These are phyloP conservation scores for Vidua macroura DNA, from an alignment of 2,113 vertebrate species.

Conservation along the genomic window DNA sequence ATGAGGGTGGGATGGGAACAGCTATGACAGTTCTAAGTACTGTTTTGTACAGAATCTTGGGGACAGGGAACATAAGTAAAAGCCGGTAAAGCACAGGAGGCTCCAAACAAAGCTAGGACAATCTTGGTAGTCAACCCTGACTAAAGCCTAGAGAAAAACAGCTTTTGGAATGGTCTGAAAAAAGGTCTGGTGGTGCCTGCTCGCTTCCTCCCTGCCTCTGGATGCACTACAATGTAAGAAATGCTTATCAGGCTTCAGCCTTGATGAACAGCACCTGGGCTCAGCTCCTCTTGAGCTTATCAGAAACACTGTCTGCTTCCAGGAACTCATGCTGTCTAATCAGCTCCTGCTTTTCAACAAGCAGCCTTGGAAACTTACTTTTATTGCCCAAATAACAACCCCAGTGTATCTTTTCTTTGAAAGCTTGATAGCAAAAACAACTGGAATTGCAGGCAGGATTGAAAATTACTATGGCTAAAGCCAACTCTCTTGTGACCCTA, in stretches of 20 bases:
- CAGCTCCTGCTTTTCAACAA: neutral
- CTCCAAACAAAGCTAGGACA: neutral
- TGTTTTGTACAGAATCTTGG: neutral
- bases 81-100: neutral
- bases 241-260: neutral
- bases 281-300: neutral
- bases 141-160: neutral
- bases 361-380: neutral
- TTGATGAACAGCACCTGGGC: neutral
- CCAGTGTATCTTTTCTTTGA: neutral
- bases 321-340: neutral
- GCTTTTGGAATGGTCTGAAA: neutral
- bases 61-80: neutral
- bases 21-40: neutral
- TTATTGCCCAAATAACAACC: neutral
- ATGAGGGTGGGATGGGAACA: fast-evolving
- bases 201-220: neutral
- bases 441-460: neutral
- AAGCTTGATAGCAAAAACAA: neutral
- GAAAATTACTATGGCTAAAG: neutral
- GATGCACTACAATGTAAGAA: neutral
- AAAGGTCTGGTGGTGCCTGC: neutral
- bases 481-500: neutral
- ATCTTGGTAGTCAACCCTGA: neutral
- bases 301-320: neutral